Evolutionary conservation across 2,113 vertebrate species (phyloP).

Genomic region (Callocephalon fimbriatum): DNA sequence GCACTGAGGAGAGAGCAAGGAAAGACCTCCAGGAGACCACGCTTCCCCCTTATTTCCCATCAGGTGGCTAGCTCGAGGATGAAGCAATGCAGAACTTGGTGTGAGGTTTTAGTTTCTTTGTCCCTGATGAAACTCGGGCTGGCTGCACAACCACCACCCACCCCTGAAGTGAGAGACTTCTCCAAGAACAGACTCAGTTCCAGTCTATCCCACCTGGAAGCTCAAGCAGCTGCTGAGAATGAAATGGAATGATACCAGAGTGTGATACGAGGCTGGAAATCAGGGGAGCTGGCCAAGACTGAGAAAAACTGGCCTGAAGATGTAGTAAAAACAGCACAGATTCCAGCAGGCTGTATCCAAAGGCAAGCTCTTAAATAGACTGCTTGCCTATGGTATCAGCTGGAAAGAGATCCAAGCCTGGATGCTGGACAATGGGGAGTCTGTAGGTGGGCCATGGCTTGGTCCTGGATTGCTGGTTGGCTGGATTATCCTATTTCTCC

Average conservation of each 20-base stretch:
- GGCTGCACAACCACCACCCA: not conserved
- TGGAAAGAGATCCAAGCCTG: not conserved
- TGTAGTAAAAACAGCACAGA: not conserved
- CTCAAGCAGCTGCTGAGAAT: slow-evolving; percentile 11
- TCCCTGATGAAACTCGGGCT: not conserved
- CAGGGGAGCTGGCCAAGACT: not conserved
- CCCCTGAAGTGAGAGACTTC: not conserved
- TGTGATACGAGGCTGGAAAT: not conserved
- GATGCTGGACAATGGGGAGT: not conserved
- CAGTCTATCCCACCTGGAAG: not conserved
- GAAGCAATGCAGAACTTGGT: not conserved
- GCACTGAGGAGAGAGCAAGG: not conserved
- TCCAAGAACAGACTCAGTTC: not conserved
- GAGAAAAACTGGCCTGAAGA: slow-evolving; percentile 13
- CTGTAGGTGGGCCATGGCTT: not conserved
- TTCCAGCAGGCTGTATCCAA: slow-evolving; percentile 17
- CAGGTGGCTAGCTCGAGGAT: fast-evolving
- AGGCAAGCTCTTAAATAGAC: not conserved
- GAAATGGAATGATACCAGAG: not conserved
- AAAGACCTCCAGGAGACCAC: not conserved
- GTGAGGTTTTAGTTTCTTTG: not conserved
- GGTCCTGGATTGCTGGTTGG: not conserved
- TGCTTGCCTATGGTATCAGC: not conserved
- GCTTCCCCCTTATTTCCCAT: not conserved
- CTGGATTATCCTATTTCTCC: not conserved